A percentile compares a stretch with the other conserved stretches of the same genome.
Conservation (phyloP, 2,797 vertebrate species). For the Acridotheres tristis region DNA sequence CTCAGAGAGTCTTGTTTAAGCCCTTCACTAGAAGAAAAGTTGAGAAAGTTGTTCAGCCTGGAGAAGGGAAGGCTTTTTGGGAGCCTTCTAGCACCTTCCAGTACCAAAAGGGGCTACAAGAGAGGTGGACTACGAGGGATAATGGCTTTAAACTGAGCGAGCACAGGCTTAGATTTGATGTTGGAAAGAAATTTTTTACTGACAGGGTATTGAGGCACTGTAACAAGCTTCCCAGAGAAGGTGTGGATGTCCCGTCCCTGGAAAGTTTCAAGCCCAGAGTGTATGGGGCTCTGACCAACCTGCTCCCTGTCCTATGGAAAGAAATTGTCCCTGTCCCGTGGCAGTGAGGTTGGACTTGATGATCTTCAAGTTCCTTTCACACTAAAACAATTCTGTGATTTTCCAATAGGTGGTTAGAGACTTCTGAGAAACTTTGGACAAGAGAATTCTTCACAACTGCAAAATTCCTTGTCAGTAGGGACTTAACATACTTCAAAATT, state of each 20-base stretch:
- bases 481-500: not conserved
- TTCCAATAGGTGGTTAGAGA: accelerated
- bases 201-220: not conserved
- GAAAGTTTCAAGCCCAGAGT: not conserved
- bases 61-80: not conserved
- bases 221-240: not conserved
- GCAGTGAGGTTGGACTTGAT: not conserved
- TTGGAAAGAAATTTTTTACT: not conserved
- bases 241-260: not conserved
- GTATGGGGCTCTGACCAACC: not conserved
- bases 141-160: not conserved
- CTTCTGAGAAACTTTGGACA: not conserved
- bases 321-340: not conserved
- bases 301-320: not conserved
- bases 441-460: not conserved
- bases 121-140: not conserved
- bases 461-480: not conserved
- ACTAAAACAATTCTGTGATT: not conserved
- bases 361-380: not conserved
- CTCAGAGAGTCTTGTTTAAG: not conserved
- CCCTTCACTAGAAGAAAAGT: not conserved
- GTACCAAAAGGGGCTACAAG: not conserved
- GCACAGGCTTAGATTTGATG: not conserved
- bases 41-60: not conserved
- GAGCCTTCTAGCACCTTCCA: not conserved